Base-by-base conservation (phyloP, 2,113 vertebrate species). In the Muntiacus muntjak region DNA sequence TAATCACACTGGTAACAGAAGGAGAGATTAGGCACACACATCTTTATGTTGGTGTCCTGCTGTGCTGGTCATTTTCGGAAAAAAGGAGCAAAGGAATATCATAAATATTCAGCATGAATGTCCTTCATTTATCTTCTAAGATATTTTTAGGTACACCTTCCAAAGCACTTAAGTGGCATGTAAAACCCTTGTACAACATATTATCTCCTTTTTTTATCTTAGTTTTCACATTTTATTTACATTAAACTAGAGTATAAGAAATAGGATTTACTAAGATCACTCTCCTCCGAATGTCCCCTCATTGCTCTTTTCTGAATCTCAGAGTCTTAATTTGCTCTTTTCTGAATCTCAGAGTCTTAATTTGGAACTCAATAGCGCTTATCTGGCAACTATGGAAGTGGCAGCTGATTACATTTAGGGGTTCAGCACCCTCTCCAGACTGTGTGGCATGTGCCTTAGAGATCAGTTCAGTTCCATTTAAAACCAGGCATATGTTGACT, bases 401-500 rank as follows among this genome's bases (percentile, higher is more conserved):
- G 58, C 64, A 71, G n/a, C 81, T 94, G 90, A 83, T 85, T 89
- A 64, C 71, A 88, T 40, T 93, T 57, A 82, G n/a, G 84, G 17
- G n/a, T 45, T 84, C 84, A 33, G 40, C 85, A 30, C 36, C 95
- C 45, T 95, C 52, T 71, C 45, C 52, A 84, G 54, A 40, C 58
- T 79, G 21, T 85, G 64, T 84, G 94, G 45, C 36, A 25, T 78
- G 79, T 94, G 94, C 84, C 94, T 92, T 82, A 60, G 92, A 96
- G 95, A 97, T 89, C 81, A 92, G n/a, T 92, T 92, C 52, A 10
- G 26, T 76, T 94, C 67, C 58, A 62, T 84, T 92, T 94, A 82
- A 98, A 96, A 64, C 30, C 19, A 91, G 94, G 85, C 94, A 95
- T 95, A 95, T 97, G 94, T 92, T 97, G 58, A 95, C 60, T 86